Base-by-base conservation (phyloP, 2,888 invertebrate species). In the Hoplodrina ambigua region DNA sequence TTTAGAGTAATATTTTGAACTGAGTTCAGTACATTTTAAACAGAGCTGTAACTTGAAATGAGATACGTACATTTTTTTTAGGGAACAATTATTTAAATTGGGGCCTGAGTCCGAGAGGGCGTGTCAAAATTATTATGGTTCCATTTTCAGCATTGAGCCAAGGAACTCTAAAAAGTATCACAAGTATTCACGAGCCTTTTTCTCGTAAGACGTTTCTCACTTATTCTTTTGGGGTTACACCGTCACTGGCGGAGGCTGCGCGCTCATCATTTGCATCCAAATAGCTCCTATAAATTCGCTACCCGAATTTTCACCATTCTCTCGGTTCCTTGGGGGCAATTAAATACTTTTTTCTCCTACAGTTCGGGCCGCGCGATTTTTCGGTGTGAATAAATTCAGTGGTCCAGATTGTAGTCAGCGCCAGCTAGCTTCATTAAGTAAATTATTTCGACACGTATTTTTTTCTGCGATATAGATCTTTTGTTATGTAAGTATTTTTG, bases 261-360 rank as follows among this genome's bases (percentile, higher is more conserved):
- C 92, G 94, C 93, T 94, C 94, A 94, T 94, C 94, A 95, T 95
- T 95, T 95, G 95, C 95, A 95, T 95, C 93, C 93, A 95, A 95
- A 95, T 94, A 94, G 94, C 94, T 94, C 91, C 93, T 94, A 94
- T 95, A 95, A 95, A 95, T 95, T 95, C 94, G 92, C 93, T 92
- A 92, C 93, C 93, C 94, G 92, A 95, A 94, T 95, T 94, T 94
- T 94, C 94, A 92, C 94, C 94, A 93, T 93, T 92, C 94, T 90
- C 90, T 88, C 84, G 89, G 91, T 89, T 94, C 92, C 94, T 93
- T 93, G 94, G 94, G 94, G 94, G 94, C 95, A 94, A 95, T 95
- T 95, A 94, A 94, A 94, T 94, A 93, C 93, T 94, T 94, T 95
- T 94, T 94, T 93, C 90, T 89, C 84, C 69, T 87, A 88, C 88